Percentiles rank a stretch among this genome's conserved stretches.
phyloP scores from a whole-genome alignment of 2,113 vertebrate genomes.

The Sylvietta virens region DNA sequence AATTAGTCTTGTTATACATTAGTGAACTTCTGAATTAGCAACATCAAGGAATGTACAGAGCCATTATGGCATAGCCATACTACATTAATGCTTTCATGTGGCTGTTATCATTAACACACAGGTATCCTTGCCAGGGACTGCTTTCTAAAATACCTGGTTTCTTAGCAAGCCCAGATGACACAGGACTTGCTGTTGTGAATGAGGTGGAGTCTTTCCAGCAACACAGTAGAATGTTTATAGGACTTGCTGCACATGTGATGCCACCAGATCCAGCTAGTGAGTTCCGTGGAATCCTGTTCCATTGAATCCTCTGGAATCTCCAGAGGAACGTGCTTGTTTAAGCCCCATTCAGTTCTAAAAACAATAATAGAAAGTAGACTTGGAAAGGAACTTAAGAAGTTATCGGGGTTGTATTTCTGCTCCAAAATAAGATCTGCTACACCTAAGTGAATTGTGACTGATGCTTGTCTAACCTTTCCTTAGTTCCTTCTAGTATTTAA shows the following conservation, averaged over 20 bases:
- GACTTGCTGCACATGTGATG: neutral
- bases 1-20: neutral
- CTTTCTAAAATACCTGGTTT: neutral
- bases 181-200: neutral
- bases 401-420: neutral
- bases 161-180: neutral
- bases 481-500: neutral
- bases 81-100: neutral
- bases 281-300: neutral
- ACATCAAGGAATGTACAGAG: neutral
- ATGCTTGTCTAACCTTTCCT: neutral
- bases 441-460: neutral
- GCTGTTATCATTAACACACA: neutral
- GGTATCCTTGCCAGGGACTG: neutral
- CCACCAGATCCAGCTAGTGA: accelerated
- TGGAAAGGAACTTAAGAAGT: neutral
- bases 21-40: neutral
- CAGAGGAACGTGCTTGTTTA: neutral
- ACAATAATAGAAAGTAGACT: neutral
- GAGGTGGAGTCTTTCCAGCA: neutral
- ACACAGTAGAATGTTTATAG: accelerated
- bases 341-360: neutral
- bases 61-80: neutral
- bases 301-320: neutral
- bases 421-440: neutral